These are phyloP conservation scores for Mallotus villosus DNA, from an alignment of 2,797 vertebrate species.

Conservation along the genomic window DNA sequence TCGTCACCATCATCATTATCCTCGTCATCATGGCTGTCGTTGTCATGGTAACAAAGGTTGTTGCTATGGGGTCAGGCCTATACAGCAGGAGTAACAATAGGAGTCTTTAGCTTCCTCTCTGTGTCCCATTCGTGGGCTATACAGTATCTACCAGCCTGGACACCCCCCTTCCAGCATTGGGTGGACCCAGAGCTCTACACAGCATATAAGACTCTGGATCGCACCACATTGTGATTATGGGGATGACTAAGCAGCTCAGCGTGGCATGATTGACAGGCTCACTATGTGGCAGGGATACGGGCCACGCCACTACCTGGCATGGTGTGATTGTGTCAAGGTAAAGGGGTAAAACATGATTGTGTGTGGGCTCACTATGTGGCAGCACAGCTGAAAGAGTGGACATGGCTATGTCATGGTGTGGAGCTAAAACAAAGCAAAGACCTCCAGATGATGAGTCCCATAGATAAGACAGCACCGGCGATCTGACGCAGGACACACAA, in stretches of 20 bases:
- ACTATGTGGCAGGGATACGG: slow-evolving; percentile 40
- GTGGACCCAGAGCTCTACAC: slow-evolving; percentile 23
- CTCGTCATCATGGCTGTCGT: slow-evolving; percentile 28
- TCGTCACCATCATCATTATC: slow-evolving; percentile 63
- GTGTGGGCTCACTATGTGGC: slow-evolving; percentile 49
- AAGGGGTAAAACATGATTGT: slow-evolving; percentile 39
- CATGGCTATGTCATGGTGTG: slow-evolving; percentile 76
- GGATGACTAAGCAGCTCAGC: slow-evolving; percentile 57
- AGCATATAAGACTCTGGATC: background rate
- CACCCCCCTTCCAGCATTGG: slow-evolving; percentile 61
- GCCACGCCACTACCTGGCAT: background rate
- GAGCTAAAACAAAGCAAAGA: slow-evolving; percentile 94
- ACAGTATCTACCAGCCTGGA: slow-evolving; percentile 15
- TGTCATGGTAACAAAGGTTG: slow-evolving; percentile 57
- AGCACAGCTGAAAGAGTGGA: slow-evolving; percentile 71
- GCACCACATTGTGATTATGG: slow-evolving; percentile 49
- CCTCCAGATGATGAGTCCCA: slow-evolving; percentile 77
- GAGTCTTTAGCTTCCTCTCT: slow-evolving; percentile 52
- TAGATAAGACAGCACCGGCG: slow-evolving; percentile 50
- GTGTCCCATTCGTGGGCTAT: slow-evolving; percentile 31
- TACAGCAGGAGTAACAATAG: slow-evolving; percentile 74
- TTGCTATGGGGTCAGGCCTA: slow-evolving; percentile 62
- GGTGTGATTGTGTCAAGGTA: slow-evolving; percentile 21
- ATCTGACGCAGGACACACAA: slow-evolving; percentile 58
- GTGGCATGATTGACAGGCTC: slow-evolving; percentile 58